phyloP scores from a whole-genome alignment of 2,888 invertebrate species.

The Dorcus parallelipipedus region DNA sequence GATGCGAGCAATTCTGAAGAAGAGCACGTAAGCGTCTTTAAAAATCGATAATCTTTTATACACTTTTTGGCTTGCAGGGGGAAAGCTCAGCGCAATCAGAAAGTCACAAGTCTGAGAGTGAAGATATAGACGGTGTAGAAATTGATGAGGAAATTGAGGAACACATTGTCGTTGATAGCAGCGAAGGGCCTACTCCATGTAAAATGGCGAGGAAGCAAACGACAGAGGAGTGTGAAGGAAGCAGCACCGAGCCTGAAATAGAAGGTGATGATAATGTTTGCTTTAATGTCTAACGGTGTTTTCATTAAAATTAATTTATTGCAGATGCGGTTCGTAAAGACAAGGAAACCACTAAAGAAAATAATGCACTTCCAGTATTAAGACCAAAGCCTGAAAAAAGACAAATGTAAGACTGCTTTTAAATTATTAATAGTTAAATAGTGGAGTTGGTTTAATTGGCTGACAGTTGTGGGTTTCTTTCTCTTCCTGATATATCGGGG shows the following conservation, averaged over 20 bases:
- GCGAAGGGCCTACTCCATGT: constrained; percentile 52
- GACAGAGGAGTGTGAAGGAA: constrained; percentile 34
- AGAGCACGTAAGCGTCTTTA: constrained; percentile 52
- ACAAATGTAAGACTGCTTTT: constrained; percentile 23
- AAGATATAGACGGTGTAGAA: constrained; percentile 49
- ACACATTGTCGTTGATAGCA: constrained; percentile 46
- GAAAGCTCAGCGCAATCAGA: constrained; percentile 60
- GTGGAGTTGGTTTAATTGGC: no score
- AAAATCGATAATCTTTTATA: constrained; percentile 1
- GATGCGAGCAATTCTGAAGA: constrained; percentile 79
- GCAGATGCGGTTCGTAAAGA: constrained; percentile 11
- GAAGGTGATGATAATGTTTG: constrained; percentile 30
- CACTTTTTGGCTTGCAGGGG: constrained; percentile 45
- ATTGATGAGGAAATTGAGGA: constrained; percentile 49
- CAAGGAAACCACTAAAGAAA: constrained; percentile 6
- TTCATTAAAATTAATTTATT: constrained; percentile 4
- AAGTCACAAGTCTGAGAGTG: constrained; percentile 52
- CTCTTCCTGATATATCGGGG: no score
- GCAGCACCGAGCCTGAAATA: constrained; percentile 43
- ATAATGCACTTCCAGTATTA: constrained; percentile 9
- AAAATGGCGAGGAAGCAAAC: constrained; percentile 49
- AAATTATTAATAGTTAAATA: neutral
- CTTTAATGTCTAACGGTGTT: neutral
- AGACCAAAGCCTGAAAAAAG: constrained; percentile 24
- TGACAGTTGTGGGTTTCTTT: no score